phyloP scores from a whole-genome alignment of 2,797 vertebrate species.

The Macroramphosus scolopax region DNA sequence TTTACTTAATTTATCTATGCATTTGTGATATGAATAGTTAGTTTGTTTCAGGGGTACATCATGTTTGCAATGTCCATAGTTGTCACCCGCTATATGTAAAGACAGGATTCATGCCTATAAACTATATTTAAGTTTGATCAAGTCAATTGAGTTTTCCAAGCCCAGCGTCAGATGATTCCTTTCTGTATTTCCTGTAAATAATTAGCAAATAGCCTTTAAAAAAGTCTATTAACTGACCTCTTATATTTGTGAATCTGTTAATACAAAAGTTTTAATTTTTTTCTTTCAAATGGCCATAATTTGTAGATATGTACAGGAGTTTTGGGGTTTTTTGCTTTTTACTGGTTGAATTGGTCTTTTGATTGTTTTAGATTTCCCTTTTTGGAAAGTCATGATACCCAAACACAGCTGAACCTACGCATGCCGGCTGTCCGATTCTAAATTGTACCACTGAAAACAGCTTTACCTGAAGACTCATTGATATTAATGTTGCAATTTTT shows the following conservation, averaged over 20 bases:
- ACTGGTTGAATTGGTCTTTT: constrained; percentile 46
- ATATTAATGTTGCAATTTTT: constrained; percentile 68
- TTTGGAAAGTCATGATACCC: constrained; percentile 60
- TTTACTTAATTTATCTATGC: constrained; percentile 93
- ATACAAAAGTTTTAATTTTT: constrained; percentile 87
- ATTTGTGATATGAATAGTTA: constrained; percentile 83
- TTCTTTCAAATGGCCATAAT: constrained; percentile 98
- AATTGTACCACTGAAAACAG: constrained; percentile 84
- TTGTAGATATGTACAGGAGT: constrained; percentile 90
- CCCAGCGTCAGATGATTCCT: constrained; percentile 50
- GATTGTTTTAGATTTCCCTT: constrained; percentile 24
- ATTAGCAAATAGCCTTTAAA: constrained; percentile 80
- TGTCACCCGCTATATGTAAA: constrained; percentile 41
- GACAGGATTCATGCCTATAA: constrained; percentile 39
- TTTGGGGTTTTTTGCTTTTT: constrained; percentile 71
- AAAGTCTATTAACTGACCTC: constrained; percentile 80
- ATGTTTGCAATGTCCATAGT: constrained; percentile 56
- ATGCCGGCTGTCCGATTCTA: constrained; percentile 84
- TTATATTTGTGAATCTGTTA: constrained; percentile 77
- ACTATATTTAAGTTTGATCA: constrained; percentile 42
- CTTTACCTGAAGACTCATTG: constrained; percentile 86
- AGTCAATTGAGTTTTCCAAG: constrained; percentile 48
- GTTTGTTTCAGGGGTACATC: constrained; percentile 74
- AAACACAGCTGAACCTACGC: constrained; percentile 84
- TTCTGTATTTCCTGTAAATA: constrained; percentile 74